phyloP scores from a whole-genome alignment of 1,140 invertebrate genomes.

The Ditylenchus dipsaci region DNA sequence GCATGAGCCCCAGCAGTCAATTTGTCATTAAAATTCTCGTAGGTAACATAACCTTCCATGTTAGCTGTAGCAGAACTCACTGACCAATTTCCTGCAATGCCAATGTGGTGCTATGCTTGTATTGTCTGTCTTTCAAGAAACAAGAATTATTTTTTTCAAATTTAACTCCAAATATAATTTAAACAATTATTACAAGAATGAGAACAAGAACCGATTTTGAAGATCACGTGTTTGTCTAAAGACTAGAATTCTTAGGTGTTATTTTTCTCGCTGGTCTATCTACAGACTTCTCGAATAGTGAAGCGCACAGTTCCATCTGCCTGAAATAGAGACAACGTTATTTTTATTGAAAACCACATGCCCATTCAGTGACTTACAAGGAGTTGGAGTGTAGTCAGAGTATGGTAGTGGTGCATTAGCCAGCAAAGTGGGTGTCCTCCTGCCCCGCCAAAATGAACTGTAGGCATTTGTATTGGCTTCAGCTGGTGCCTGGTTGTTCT shows the following conservation, averaged over 20 bases:
- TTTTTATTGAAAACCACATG: no score
- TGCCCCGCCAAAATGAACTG: not conserved
- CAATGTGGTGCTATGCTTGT: no score
- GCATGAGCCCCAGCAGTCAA: no score
- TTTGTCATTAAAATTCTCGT: no score
- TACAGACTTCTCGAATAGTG: not conserved
- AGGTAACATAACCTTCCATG: no score
- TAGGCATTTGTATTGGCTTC: not conserved
- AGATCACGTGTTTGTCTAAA: not conserved
- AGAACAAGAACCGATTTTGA: not conserved
- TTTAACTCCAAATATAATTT: not conserved
- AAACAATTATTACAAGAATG: conserved; percentile 5
- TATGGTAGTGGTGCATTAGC: not conserved
- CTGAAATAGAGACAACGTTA: no score
- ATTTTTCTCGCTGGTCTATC: no score
- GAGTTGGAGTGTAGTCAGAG: not conserved
- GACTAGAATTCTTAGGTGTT: not conserved
- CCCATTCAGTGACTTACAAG: not conserved
- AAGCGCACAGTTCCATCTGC: conserved; percentile 1
- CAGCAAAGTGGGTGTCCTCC: not conserved
- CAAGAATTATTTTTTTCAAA: not conserved
- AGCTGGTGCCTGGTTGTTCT: not conserved
- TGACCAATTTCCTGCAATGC: no score
- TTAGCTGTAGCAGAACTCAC: no score
- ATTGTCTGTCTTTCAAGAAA: not conserved